Conservation (phyloP, 2,888 invertebrate species). For the Caenorhabditis virilis region DNA sequence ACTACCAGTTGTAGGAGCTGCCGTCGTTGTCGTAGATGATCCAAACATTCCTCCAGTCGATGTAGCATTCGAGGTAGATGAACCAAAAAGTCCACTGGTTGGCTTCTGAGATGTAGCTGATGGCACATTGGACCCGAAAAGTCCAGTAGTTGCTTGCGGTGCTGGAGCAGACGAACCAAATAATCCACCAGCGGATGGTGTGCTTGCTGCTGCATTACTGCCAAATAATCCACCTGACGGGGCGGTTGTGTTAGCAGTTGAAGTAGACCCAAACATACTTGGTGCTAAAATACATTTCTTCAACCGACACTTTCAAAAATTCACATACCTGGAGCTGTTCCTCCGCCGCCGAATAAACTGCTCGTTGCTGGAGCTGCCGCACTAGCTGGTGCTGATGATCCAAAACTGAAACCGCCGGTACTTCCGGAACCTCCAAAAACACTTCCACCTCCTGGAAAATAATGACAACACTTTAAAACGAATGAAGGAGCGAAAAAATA, state of each 20-base stretch:
- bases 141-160: constrained; percentile 1
- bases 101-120: not conserved
- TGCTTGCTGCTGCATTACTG: not conserved
- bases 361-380: not conserved
- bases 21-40: not conserved
- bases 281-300: not conserved
- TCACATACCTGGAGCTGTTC: too few relatives aligned
- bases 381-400: constrained; percentile 2
- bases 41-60: constrained; percentile 6
- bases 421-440: not conserved
- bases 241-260: not conserved
- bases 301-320: too few relatives aligned
- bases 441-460: constrained; percentile 1
- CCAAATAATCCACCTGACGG: constrained; percentile 4
- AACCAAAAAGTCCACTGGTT: constrained; percentile 5
- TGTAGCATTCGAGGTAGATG: not conserved
- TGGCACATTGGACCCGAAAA: constrained; percentile 14
- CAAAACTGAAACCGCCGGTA: constrained; percentile 7
- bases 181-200: constrained; percentile 1
- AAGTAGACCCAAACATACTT: constrained; percentile 2
- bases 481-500: too few relatives aligned
- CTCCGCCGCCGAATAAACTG: constrained; percentile 4
- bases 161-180: constrained; percentile 6
- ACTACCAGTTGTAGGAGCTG: constrained; percentile 1
- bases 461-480: too few relatives aligned